These are phyloP conservation scores for Gallinago nigripennis DNA, from an alignment of 2,797 vertebrate genomes.

Conservation along the genomic window DNA sequence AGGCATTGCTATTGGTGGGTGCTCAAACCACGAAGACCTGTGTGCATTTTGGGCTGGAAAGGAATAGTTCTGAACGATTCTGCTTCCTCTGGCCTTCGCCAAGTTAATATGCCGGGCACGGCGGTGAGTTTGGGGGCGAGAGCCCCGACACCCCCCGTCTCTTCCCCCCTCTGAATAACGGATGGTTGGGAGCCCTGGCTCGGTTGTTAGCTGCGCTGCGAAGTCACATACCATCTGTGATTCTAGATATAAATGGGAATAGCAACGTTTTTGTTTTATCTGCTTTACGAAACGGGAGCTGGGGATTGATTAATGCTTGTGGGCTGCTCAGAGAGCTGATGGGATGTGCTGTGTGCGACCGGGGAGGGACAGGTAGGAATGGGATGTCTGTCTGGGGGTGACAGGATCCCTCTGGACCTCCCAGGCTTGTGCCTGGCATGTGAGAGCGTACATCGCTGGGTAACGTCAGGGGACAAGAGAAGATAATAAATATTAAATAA, in stretches of 20 bases:
- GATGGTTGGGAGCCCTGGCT: not conserved
- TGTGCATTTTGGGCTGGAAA: not conserved
- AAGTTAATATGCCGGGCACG: not conserved
- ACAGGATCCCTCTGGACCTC: not conserved
- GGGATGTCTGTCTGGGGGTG: not conserved
- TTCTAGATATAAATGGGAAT: not conserved
- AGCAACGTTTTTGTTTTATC: not conserved
- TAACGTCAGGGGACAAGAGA: not conserved
- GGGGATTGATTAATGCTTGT: not conserved
- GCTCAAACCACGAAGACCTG: not conserved
- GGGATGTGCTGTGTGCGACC: not conserved
- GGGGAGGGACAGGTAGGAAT: fast-evolving
- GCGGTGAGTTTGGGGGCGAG: not conserved
- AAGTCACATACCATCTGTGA: constrained; percentile 32
- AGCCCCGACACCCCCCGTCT: not conserved
- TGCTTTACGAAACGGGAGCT: not conserved
- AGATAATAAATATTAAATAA: not conserved
- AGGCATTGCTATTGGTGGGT: not conserved
- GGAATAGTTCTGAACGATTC: not conserved
- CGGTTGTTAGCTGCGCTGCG: not conserved
- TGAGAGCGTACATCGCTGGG: fast-evolving
- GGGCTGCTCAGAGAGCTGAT: not conserved
- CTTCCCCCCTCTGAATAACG: not conserved
- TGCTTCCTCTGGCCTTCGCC: not conserved
- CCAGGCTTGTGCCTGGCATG: not conserved